Evolutionary conservation across 2,888 invertebrate genomes (phyloP).

Genomic region (Platypus cylindrus): DNA sequence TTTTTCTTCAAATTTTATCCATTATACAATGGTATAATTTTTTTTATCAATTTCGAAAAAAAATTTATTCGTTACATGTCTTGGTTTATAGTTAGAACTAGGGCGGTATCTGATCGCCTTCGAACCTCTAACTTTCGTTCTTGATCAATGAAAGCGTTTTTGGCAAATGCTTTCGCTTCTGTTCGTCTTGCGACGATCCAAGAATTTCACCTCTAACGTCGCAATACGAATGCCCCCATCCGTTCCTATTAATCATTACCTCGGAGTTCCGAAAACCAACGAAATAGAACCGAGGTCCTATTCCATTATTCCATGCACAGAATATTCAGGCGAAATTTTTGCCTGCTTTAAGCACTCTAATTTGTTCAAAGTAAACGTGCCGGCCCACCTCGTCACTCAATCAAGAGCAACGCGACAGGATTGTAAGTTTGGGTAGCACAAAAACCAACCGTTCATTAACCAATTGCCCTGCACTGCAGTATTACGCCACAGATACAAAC

Average conservation of each 20-base stretch:
- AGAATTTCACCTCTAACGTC: slow-evolving; percentile 47
- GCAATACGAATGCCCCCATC: slow-evolving; percentile 45
- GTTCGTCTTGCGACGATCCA: slow-evolving; percentile 34
- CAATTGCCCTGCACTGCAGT: not conserved
- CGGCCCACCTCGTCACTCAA: slow-evolving; percentile 37
- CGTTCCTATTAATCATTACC: slow-evolving; percentile 17
- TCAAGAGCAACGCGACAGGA: slow-evolving; percentile 31
- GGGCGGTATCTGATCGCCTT: slow-evolving; percentile 42
- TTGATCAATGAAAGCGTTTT: slow-evolving; percentile 56
- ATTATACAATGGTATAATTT: too few relatives aligned
- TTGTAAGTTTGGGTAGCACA: slow-evolving; percentile 25
- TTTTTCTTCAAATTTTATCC: too few relatives aligned
- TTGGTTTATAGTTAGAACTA: slow-evolving; percentile 22
- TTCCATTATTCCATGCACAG: slow-evolving; percentile 54
- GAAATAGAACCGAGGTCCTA: slow-evolving; percentile 48
- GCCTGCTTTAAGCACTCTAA: slow-evolving; percentile 54
- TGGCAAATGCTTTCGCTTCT: slow-evolving; percentile 53
- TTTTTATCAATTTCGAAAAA: too few relatives aligned
- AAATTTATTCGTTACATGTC: slow-evolving; percentile 20
- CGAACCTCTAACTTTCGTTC: slow-evolving; percentile 56
- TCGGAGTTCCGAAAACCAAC: slow-evolving; percentile 41
- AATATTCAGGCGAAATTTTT: slow-evolving; percentile 33
- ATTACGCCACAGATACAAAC: too few relatives aligned
- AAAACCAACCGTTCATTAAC: not conserved
- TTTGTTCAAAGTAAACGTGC: slow-evolving; percentile 54